Conservation (phyloP, 2,113 vertebrate genomes). For the Tupaia tana region DNA sequence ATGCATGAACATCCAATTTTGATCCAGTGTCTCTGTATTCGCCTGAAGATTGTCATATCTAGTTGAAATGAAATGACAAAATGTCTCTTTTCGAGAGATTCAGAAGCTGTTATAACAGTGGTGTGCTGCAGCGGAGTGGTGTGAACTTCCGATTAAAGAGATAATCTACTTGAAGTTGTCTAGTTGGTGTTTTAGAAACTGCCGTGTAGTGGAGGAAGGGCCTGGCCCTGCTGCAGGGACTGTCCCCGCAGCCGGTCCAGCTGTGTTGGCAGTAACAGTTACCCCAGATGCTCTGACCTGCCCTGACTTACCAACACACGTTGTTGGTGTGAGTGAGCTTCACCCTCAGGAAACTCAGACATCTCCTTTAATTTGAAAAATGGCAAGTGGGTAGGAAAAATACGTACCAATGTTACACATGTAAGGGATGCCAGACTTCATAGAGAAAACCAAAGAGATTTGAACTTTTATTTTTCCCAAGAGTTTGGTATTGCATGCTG, state of each 20-base stretch:
- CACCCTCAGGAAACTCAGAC: neutral
- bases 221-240: neutral
- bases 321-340: constrained; percentile 35
- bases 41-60: neutral
- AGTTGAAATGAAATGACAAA: neutral
- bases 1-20: neutral
- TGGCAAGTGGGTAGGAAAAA: constrained; percentile 1
- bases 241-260: neutral
- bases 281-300: neutral
- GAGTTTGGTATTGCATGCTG: neutral
- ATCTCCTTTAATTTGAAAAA: constrained; percentile 35
- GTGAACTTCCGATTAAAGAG: constrained; percentile 32
- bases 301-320: neutral
- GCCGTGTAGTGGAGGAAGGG: constrained; percentile 29
- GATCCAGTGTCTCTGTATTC: neutral
- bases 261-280: neutral
- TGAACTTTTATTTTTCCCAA: neutral
- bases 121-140: neutral
- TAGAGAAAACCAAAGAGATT: constrained; percentile 24
- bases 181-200: constrained; percentile 53
- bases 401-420: neutral
- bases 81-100: neutral
- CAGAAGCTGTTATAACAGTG: neutral
- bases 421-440: neutral
- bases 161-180: constrained; percentile 20